phyloP scores from a whole-genome alignment of 2,888 invertebrate genomes.

The Oscheius sp. region DNA sequence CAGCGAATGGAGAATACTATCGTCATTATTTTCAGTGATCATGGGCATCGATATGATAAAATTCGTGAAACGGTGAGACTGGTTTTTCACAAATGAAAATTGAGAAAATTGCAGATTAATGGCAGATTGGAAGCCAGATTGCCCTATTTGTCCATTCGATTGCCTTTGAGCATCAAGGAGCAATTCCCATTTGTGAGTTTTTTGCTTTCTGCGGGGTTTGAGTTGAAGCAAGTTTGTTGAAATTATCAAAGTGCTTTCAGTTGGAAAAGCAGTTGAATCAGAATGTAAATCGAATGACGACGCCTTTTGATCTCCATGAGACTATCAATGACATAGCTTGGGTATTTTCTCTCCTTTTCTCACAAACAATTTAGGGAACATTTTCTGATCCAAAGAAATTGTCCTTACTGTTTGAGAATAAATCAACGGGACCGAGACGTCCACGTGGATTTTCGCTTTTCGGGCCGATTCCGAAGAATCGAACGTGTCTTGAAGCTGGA shows the following conservation, averaged over 20 bases:
- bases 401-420: background rate
- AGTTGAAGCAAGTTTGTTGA: too few relatives aligned
- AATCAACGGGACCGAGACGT: background rate
- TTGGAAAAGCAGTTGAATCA: conserved; percentile 59
- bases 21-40: conserved; percentile 70
- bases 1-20: conserved; percentile 50
- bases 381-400: background rate
- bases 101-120: conserved; percentile 60
- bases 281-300: conserved; percentile 70
- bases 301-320: conserved; percentile 72
- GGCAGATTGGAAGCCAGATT: conserved; percentile 72
- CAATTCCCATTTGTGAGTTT: conserved; percentile 62
- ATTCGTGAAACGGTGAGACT: conserved; percentile 71
- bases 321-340: conserved; percentile 58
- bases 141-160: conserved; percentile 70
- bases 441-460: conserved; percentile 5
- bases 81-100: background rate
- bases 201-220: background rate
- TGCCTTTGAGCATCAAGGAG: conserved; percentile 67
- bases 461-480: conserved; percentile 34
- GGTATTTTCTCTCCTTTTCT: too few relatives aligned
- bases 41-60: conserved; percentile 71
- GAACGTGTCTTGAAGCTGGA: conserved; percentile 52
- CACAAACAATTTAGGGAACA: conserved; percentile 4
- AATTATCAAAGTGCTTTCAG: conserved; percentile 23